Base-by-base conservation (phyloP, 2,888 invertebrate species). In the Galerucella nymphaeae region DNA sequence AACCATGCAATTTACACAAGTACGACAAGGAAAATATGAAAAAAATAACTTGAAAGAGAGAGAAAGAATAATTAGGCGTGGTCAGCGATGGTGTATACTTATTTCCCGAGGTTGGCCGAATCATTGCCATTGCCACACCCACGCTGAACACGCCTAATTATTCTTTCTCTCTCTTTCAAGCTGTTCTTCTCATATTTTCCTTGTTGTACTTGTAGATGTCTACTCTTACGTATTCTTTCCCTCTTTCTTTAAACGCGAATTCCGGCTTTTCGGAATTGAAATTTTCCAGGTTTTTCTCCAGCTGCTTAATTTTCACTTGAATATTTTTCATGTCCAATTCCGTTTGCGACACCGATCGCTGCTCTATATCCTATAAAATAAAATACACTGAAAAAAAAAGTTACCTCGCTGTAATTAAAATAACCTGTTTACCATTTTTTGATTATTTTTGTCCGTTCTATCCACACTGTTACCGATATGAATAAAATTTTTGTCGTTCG, bases 311-410 rank as follows among this genome's bases (percentile, higher is more conserved):
- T 74, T 83, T 82, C 63, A 79, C 77, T 71, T 84, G 82, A 42
- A 84, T 84, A 67, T 81, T 84, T 63, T 81, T 80, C 79, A 84
- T 83, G 48, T 84, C 85, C 2, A 82, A 45, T 55, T 84, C 83
- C 2, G 83, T 80, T 74, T 84, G 82, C 2, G 81, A 79, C 14
- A 83, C 75, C 18, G 78, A 76, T 57, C 23, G 41, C 2, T 62
- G 48, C 5, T 62, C 69, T 18, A 38, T 20, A 72, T 65, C 66
- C 62, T 59, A 69, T 14, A 50, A 10, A 73, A 45, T 45, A 13
- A 45, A 45, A 45, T 45, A 45, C 45, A 45, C 45, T 13, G 2
- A 11, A 11, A 45, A 11, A 11, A 45, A 45, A 45, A 30, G 30
- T 30, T 30, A 30, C 30, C 8, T 30, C 8, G n/a, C n/a, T 30